These are phyloP conservation scores for Artibeus lituratus DNA, from an alignment of 2,797 vertebrate genomes.

Conservation along the genomic window DNA sequence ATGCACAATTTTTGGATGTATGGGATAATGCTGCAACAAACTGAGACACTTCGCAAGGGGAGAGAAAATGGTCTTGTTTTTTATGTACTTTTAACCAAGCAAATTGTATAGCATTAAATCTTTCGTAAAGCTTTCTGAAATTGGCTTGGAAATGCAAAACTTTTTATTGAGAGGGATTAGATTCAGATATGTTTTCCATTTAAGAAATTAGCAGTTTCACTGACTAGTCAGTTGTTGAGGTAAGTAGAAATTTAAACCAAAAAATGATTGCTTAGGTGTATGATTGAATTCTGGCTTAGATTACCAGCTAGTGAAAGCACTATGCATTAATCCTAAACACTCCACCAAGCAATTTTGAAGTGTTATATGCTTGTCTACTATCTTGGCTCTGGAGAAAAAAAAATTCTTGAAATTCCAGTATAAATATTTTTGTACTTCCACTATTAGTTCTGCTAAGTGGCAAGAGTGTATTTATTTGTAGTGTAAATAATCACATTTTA, in stretches of 20 bases:
- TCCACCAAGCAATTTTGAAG: not conserved
- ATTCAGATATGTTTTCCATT: conserved; percentile 44
- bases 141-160: not conserved
- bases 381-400: not conserved
- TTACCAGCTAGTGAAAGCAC: not conserved
- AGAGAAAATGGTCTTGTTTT: conserved; percentile 25
- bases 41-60: too few relatives aligned
- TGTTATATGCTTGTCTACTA: not conserved
- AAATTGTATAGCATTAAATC: conserved; percentile 11
- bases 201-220: conserved; percentile 28
- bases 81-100: conserved; percentile 24
- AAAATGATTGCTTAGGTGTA: conserved; percentile 1
- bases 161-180: conserved; percentile 35
- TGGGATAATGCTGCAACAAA: too few relatives aligned
- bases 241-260: conserved; percentile 42
- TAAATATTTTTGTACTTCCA: not conserved
- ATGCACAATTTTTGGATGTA: too few relatives aligned
- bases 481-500: not conserved
- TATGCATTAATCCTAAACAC: not conserved
- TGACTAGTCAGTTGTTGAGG: not conserved
- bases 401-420: not conserved
- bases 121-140: conserved; percentile 34
- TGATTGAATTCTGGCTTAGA: not conserved
- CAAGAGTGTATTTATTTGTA: not conserved
- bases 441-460: not conserved